Base-by-base conservation (phyloP, 2,797 vertebrate species). In the Sitta carolinensis region DNA sequence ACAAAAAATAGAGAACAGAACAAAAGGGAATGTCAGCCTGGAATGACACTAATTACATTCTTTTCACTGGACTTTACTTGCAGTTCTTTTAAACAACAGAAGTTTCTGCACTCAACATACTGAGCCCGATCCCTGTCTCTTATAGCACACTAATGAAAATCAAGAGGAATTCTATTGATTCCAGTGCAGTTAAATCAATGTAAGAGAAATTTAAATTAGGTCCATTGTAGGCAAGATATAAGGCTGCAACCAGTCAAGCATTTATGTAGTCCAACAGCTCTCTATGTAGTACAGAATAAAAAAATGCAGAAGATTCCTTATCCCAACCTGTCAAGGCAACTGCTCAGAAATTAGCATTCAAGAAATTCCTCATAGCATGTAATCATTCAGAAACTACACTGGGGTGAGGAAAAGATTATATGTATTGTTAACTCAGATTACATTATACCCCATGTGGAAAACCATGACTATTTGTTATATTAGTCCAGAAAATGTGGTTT, bases 11-110 rank as follows among this genome's bases (percentile, higher is more conserved):
- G 38, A 91, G 74, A 82, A 52, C 13, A 67, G 62, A 84, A 75
- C 29, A 90, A 93, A 90, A 92, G 21, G 32, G 45, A 70, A 68
- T 90, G 94, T 87, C 86, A 80, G n/a, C 13, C 34, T 87, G 54
- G 72, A 85, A 68, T 85, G 73, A 75, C 92, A 74, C 54, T 95
- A 94, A 93, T 95, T 90, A 19, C 43, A 51, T 92, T 95, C 89
- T 85, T 96, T 96, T 92, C 87, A 74, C n/a, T 73, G 68, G 78
- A 40, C 47, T 87, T 89, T 34, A 59, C 38, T 80, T 85, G 54
- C 43, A 92, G 40, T 50, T 80, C 61, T 91, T 94, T 94, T 62
- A 72, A 80, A 61, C 10, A 91, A 42, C 36, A 75, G 64, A 92
- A 87, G 20, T 64, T 87, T 91, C 82, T 74, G 30, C 72, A 51